Evolutionary conservation across 2,888 invertebrate species (phyloP), one percentile per base, ranked within the genome.

Genomic region (Rhogogaster chlorosoma): DNA sequence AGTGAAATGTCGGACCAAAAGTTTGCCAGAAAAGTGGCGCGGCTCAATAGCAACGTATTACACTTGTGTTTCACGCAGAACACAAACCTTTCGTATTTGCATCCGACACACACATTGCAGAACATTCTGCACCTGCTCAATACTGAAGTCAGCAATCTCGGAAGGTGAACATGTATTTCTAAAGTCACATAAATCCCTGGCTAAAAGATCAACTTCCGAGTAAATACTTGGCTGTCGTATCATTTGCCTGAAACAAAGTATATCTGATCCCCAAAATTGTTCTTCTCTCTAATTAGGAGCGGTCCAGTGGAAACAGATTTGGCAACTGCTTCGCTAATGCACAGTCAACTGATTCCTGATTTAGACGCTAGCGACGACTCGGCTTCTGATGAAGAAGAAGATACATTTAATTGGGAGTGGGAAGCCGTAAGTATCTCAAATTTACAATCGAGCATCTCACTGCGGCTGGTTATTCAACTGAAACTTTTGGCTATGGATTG

Each of bases 41-140:
- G 97, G 86, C 95, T 98, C 87, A 97, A 98, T 94, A 96, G 96
- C 89, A 98, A 97, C 91, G 95, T 98, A 86, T 94, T 97, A 89
- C 96, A 97, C 93, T 93, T 98, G 88, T 97, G 97, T 92, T 96
- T 97, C 89, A 95, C 96, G 9, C 97, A 97, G 93, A 96, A 96
- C 89, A 96, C 97, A 22, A 95, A 96, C 90, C 93, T 95, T 86
- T 94, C 95, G 42, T 93, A 94, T 29, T 92, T 97, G 86, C 95
- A 96, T 89, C 96, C 97, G 22, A 94, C 95, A 89, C 96, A 96
- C 90, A 97, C 97, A 9, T 94, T 97, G 88, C 96, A 96, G 90
- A 97, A 97, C 94, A 93, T 98, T 84, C 93, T 97, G 88, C 95
- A 96, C 88, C 95, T 97, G 88, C 94, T 97, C 86, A 96, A 96